Conservation (phyloP, 2,113 vertebrate genomes). For the Cettia cetti region DNA sequence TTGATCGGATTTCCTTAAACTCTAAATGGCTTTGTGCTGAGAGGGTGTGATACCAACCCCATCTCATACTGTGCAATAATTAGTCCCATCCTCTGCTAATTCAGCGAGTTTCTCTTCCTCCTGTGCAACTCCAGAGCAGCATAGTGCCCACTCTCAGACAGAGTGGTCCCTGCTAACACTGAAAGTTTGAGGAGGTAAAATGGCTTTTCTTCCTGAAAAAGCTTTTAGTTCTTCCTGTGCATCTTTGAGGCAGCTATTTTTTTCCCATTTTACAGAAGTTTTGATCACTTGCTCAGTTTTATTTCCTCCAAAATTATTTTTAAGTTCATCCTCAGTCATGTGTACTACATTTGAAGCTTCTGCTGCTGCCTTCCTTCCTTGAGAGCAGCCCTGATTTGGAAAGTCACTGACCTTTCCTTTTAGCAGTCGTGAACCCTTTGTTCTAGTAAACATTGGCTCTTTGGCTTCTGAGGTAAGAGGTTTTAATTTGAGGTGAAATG, state of each 20-base stretch:
- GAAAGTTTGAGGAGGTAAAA: neutral
- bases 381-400: neutral
- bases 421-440: neutral
- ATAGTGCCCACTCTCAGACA: neutral
- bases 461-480: neutral
- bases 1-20: neutral
- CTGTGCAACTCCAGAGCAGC: neutral
- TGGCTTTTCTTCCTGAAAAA: neutral
- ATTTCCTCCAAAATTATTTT: slow-evolving; percentile 4
- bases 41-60: neutral
- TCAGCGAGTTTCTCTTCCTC: neutral
- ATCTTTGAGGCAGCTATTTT: neutral
- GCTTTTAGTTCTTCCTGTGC: neutral
- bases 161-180: neutral
- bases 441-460: neutral
- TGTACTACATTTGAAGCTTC: neutral
- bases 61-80: neutral
- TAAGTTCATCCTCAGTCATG: neutral
- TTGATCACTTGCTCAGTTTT: neutral
- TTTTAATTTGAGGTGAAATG: neutral
- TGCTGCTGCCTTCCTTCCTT: neutral
- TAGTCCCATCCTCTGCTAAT: neutral
- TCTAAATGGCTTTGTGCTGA: neutral
- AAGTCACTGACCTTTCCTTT: neutral
- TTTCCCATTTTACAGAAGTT: neutral